A percentile compares a stretch with the other conserved stretches of the same genome.
These are phyloP conservation scores for Pluvialis apricaria DNA, from an alignment of 2,113 vertebrate species.

Conservation along the genomic window DNA sequence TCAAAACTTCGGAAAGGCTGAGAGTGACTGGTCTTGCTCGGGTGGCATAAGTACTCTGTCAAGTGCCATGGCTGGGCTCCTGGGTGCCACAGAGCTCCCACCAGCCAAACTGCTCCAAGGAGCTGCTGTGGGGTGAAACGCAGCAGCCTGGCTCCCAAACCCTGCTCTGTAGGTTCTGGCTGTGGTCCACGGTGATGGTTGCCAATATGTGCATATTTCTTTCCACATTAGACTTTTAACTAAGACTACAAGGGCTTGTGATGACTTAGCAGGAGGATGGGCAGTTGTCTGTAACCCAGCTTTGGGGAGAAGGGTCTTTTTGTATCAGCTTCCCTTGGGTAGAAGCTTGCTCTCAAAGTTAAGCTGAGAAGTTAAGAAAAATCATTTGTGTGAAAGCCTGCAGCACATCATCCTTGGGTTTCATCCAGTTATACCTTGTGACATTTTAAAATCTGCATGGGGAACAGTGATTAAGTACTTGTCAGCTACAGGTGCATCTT, in stretches of 20 bases:
- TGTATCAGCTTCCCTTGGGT: not conserved
- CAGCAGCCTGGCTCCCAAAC: not conserved
- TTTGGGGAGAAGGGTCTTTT: not conserved
- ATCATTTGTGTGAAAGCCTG: not conserved
- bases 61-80: accelerated
- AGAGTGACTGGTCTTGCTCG: not conserved
- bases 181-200: not conserved
- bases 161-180: not conserved
- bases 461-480: not conserved
- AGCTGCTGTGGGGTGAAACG: not conserved
- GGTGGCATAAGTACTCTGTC: not conserved
- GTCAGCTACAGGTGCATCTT: not conserved
- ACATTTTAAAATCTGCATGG: not conserved
- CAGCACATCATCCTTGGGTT: not conserved
- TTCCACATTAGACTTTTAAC: not conserved
- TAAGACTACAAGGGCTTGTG: not conserved
- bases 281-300: not conserved
- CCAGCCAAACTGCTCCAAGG: not conserved
- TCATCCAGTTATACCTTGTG: not conserved
- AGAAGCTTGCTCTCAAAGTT: not conserved
- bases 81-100: not conserved
- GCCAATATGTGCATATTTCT: accelerated
- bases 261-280: not conserved
- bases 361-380: not conserved
- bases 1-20: not conserved